Evolutionary conservation across 2,888 invertebrate species (phyloP).

Genomic region (Hydropsyche betteni): DNA sequence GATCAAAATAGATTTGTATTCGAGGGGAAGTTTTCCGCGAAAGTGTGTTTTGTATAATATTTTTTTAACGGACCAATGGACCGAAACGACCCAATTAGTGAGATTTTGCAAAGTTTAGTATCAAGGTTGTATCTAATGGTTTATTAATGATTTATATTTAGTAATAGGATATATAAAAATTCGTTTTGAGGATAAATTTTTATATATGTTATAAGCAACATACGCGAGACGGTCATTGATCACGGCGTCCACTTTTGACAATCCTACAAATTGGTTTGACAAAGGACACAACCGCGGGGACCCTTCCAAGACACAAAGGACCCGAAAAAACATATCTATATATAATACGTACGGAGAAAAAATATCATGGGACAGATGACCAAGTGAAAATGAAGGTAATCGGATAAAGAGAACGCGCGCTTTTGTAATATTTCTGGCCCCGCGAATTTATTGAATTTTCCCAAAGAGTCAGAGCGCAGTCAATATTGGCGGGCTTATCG

Average conservation of each 20-base stretch:
- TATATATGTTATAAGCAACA: no score
- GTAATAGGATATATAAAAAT: no score
- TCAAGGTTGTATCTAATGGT: no score
- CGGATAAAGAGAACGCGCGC: constrained; percentile 43
- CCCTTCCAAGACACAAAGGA: constrained; percentile 42
- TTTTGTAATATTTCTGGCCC: constrained; percentile 10
- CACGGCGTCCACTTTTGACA: constrained; percentile 46
- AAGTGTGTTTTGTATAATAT: no score
- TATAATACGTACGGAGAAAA: constrained; percentile 46
- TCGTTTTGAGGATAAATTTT: no score
- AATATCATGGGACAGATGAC: constrained; percentile 45
- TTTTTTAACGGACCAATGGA: no score
- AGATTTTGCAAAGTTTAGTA: no score
- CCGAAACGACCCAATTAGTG: no score
- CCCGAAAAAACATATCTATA: background rate
- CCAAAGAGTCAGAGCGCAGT: background rate
- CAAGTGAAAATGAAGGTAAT: constrained; percentile 50
- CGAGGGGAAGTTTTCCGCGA: no score
- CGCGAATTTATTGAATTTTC: constrained; percentile 20
- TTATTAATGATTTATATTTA: no score
- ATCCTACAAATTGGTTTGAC: constrained; percentile 48
- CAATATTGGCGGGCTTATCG: constrained; percentile 29
- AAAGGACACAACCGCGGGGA: constrained; percentile 44
- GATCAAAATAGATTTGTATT: no score
- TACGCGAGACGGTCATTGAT: constrained; percentile 42